A percentile compares a stretch with the other conserved stretches of the same genome.
Evolutionary conservation across 1,140 invertebrate species (phyloP).

Genomic region (Penaeus japonicus): DNA sequence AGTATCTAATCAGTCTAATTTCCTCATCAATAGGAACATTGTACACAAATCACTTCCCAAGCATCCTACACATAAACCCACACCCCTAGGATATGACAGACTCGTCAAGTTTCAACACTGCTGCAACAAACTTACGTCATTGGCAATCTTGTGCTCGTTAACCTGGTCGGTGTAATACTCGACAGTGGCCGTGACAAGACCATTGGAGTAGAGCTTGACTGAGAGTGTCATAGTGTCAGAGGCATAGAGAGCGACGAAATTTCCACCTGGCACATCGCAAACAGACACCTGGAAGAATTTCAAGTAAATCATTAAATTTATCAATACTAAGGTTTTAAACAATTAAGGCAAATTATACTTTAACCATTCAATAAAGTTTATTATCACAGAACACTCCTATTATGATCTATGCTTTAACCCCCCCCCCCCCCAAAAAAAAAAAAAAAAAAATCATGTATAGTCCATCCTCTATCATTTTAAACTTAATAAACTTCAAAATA

Average conservation of each 20-base stretch:
- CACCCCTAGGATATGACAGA: not conserved
- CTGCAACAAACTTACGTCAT: constrained; percentile 39
- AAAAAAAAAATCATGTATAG: no score
- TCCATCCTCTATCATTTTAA: no score
- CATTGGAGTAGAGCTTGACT: constrained; percentile 42
- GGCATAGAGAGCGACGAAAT: constrained; percentile 75
- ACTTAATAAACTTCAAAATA: no score
- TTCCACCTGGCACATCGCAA: constrained; percentile 73
- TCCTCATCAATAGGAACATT: no score
- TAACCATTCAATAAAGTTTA: no score
- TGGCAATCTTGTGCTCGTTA: constrained; percentile 43
- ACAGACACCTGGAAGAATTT: constrained; percentile 70
- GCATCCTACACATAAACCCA: not conserved
- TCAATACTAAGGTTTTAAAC: not conserved
- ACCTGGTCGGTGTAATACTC: constrained; percentile 48
- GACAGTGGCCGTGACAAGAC: constrained; percentile 26
- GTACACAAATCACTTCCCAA: no score
- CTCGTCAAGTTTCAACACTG: not conserved
- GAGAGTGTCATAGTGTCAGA: constrained; percentile 61
- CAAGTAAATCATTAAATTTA: constrained; percentile 10
- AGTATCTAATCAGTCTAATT: no score
- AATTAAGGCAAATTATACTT: not conserved
- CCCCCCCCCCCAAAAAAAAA: no score
- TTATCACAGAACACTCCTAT: no score
- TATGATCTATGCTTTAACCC: no score